A percentile compares a stretch with the other conserved stretches of the same genome.
phyloP scores from a whole-genome alignment of 2,113 vertebrate species.

The Galemys pyrenaicus region DNA sequence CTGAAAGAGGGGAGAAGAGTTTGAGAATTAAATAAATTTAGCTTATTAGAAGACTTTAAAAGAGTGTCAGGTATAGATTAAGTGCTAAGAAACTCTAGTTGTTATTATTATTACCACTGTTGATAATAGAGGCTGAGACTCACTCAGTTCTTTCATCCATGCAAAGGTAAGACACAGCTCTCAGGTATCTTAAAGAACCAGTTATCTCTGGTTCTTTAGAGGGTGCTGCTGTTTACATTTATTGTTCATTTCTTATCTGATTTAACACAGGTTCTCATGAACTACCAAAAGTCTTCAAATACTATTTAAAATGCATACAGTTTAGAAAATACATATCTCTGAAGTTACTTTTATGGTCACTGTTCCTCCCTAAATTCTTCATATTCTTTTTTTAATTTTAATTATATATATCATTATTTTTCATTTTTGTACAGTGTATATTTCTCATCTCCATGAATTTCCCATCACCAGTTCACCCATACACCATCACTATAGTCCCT shows the following conservation, averaged over 20 bases:
- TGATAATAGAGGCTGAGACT: not conserved
- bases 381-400: too few species aligned
- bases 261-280: not conserved
- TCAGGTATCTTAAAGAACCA: not conserved
- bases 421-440: too few species aligned
- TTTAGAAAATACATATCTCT: too few species aligned
- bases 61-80: not conserved
- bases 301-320: too few species aligned
- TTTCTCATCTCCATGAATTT: too few species aligned
- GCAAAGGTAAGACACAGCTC: not conserved
- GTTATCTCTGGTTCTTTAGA: not conserved
- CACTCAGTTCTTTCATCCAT: not conserved
- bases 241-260: not conserved
- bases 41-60: not conserved
- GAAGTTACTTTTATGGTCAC: too few species aligned
- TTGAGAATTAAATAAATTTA: not conserved
- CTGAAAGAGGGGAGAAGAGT: not conserved
- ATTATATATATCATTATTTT: too few species aligned
- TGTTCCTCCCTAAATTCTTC: too few species aligned
- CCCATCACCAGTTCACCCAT: too few species aligned
- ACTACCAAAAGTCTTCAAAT: too few species aligned
- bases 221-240: not conserved
- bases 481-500: too few species aligned
- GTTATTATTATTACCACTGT: not conserved
- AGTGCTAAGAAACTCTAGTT: not conserved